Evolutionary conservation across 2,113 vertebrate genomes (phyloP).

Genomic region (Cyprinodon brontotheroides): DNA sequence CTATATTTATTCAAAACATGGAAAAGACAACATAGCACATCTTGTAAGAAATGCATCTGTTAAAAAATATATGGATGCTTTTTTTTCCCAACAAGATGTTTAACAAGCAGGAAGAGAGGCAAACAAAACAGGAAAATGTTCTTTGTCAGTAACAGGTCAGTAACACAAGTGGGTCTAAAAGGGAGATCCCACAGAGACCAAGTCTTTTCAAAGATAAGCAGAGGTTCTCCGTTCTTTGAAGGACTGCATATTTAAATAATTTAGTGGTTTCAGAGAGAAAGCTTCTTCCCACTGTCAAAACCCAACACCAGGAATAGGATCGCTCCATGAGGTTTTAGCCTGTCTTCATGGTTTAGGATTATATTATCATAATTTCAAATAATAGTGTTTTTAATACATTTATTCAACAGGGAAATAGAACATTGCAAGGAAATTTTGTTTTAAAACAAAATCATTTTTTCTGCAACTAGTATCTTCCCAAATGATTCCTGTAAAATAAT

Average conservation of each 20-base stretch:
- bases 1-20: too few relatives aligned
- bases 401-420: background rate
- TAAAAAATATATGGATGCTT: background rate
- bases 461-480: background rate
- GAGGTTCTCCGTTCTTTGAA: background rate
- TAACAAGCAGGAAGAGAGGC: background rate
- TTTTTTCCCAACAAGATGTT: background rate
- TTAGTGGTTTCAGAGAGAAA: background rate
- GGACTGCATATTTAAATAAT: background rate
- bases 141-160: background rate
- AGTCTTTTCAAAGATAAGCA: background rate
- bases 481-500: background rate
- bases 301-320: background rate
- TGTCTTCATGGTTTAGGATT: background rate
- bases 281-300: background rate
- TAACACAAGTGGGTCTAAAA: background rate
- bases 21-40: background rate
- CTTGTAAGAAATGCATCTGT: too few relatives aligned
- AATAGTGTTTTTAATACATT: background rate
- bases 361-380: background rate
- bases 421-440: background rate
- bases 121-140: constrained; percentile 1
- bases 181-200: background rate
- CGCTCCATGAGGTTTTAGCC: background rate
- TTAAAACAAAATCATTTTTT: too few relatives aligned